Percentiles rank a stretch among this genome's conserved stretches.
phyloP scores from a whole-genome alignment of 2,888 invertebrate genomes.

The Zygothrica quintamaculata region DNA sequence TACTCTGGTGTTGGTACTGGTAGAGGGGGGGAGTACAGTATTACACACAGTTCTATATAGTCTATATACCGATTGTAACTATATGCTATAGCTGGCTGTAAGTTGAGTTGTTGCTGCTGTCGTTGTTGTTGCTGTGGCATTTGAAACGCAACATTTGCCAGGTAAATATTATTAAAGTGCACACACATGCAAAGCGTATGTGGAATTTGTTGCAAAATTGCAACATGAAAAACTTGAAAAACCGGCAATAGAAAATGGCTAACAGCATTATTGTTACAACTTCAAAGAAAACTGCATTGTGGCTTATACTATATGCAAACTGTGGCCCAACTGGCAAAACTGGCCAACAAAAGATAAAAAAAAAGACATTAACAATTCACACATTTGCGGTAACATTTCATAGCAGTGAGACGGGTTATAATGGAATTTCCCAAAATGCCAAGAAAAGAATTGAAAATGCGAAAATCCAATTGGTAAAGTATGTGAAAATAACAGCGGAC shows the following conservation, averaged over 20 bases:
- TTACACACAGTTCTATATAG: not conserved
- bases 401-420: constrained; percentile 39
- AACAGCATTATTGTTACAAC: not conserved
- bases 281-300: constrained; percentile 5
- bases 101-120: constrained; percentile 27
- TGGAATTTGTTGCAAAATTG: constrained; percentile 72
- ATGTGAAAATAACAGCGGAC: constrained; percentile 12
- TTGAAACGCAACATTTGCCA: constrained; percentile 46
- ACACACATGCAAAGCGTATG: constrained; percentile 38
- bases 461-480: constrained; percentile 41
- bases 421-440: constrained; percentile 39
- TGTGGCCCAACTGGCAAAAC: constrained; percentile 50
- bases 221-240: constrained; percentile 76
- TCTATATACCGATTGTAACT: constrained; percentile 1
- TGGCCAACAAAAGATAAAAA: too few relatives aligned
- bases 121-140: constrained; percentile 22
- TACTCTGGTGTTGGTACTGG: too few relatives aligned
- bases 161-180: constrained; percentile 66
- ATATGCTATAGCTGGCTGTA: constrained; percentile 44
- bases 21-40: constrained; percentile 30
- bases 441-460: constrained; percentile 48
- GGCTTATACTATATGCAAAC: constrained; percentile 12
- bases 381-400: constrained; percentile 70
- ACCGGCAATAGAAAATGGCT: constrained; percentile 56
- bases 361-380: constrained; percentile 76